phyloP scores from a whole-genome alignment of 2,888 invertebrate species.

The Protophormia terraenovae region DNA sequence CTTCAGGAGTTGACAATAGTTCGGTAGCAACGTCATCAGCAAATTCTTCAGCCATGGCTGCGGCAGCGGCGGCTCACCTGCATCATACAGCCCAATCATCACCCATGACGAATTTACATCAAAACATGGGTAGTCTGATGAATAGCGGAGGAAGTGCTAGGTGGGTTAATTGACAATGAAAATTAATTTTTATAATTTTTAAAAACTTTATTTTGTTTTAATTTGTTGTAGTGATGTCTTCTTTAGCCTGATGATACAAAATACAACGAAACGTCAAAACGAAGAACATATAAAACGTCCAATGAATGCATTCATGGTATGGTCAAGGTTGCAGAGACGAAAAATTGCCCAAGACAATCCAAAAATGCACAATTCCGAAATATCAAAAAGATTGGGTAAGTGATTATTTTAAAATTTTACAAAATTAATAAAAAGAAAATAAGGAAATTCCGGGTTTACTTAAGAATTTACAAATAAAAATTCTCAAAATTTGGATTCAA shows the following conservation, averaged over 20 bases:
- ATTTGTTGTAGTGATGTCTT: constrained; percentile 81
- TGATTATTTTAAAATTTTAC: constrained; percentile 65
- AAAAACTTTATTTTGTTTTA: constrained; percentile 11
- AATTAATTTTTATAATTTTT: background rate
- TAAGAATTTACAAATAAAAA: no score
- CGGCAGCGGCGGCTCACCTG: constrained; percentile 77
- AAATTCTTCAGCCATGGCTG: constrained; percentile 76
- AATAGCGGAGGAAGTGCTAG: constrained; percentile 81
- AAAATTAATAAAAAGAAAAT: no score
- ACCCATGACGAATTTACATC: constrained; percentile 81
- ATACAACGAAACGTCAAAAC: constrained; percentile 83
- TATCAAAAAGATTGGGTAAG: constrained; percentile 95
- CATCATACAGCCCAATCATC: constrained; percentile 80
- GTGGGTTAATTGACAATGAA: constrained; percentile 71
- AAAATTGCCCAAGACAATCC: constrained; percentile 99
- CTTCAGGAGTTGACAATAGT: constrained; percentile 45
- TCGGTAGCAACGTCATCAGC: constrained; percentile 72
- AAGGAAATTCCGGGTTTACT: no score
- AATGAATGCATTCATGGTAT: constrained; percentile 99
- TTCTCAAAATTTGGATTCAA: no score
- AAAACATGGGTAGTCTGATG: constrained; percentile 81
- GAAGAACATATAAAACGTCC: constrained; percentile 97
- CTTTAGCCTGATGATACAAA: constrained; percentile 81
- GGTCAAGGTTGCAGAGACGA: constrained; percentile 94
- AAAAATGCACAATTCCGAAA: constrained; percentile 99